phyloP scores from a whole-genome alignment of 2,888 invertebrate genomes.

The Tanypteryx hageni region DNA sequence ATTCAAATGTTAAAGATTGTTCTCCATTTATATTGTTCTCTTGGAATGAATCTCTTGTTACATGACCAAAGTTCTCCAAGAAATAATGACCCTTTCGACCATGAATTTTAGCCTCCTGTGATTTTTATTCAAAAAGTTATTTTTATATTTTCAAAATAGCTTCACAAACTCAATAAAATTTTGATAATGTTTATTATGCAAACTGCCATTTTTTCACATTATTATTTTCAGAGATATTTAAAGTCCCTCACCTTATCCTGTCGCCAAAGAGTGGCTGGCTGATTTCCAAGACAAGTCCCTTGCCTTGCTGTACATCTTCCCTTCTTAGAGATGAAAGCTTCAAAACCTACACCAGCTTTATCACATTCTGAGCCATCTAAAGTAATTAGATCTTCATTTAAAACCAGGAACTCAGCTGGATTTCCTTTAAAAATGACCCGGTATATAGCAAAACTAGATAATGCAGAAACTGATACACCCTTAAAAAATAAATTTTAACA shows the following conservation, averaged over 20 bases:
- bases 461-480: too few species aligned
- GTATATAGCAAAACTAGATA: background rate
- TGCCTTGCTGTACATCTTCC: background rate
- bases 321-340: background rate
- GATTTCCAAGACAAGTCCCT: constrained; percentile 28
- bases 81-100: background rate
- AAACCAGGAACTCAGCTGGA: background rate
- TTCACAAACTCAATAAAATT: background rate
- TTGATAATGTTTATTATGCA: background rate
- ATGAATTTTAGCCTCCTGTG: background rate
- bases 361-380: constrained; percentile 26
- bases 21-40: background rate
- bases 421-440: background rate
- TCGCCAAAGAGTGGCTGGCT: constrained; percentile 1
- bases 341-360: constrained; percentile 32
- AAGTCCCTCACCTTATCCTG: background rate
- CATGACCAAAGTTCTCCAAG: background rate
- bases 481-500: too few species aligned
- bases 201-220: background rate
- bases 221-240: background rate
- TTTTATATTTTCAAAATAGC: background rate
- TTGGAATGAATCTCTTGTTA: background rate
- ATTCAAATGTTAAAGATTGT: background rate
- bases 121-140: background rate
- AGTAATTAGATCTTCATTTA: background rate